phyloP scores from a whole-genome alignment of 2,888 invertebrate genomes.

The Sminthurides aquaticus region DNA sequence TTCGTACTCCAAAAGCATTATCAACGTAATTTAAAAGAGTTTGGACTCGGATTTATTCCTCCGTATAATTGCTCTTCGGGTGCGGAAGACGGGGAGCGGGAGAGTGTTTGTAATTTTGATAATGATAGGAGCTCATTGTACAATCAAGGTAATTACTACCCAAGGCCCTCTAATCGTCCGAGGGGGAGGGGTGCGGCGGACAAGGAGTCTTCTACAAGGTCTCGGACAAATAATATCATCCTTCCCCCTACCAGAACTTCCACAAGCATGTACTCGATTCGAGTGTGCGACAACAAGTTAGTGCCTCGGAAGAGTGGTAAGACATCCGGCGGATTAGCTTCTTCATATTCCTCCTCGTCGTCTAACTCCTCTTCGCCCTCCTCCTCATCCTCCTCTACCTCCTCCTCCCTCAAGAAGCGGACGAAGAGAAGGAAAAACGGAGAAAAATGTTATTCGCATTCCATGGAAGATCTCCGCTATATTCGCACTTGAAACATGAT shows the following conservation, averaged over 20 bases:
- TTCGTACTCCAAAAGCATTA: conserved; percentile 21
- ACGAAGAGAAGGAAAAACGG: conserved; percentile 9
- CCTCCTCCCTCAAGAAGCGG: background rate
- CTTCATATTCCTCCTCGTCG: no score
- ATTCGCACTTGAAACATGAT: conserved; percentile 20
- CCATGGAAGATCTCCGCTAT: conserved; percentile 36
- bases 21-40: conserved; percentile 24
- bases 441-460: conserved; percentile 32
- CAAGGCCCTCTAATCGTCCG: background rate
- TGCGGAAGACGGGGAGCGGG: background rate
- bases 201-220: no score
- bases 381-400: conserved; percentile 1
- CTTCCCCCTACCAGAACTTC: background rate
- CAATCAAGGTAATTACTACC: conserved; percentile 6
- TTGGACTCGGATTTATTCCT: conserved; percentile 13
- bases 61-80: background rate
- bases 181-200: background rate
- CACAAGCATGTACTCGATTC: background rate
- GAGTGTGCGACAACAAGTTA: background rate
- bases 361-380: background rate
- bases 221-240: background rate
- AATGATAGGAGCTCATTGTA: background rate
- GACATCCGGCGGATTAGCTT: no score
- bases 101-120: background rate
- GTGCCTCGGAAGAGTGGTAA: background rate